Conservation (phyloP, 2,113 vertebrate species). For the Actenoides hombroni region DNA sequence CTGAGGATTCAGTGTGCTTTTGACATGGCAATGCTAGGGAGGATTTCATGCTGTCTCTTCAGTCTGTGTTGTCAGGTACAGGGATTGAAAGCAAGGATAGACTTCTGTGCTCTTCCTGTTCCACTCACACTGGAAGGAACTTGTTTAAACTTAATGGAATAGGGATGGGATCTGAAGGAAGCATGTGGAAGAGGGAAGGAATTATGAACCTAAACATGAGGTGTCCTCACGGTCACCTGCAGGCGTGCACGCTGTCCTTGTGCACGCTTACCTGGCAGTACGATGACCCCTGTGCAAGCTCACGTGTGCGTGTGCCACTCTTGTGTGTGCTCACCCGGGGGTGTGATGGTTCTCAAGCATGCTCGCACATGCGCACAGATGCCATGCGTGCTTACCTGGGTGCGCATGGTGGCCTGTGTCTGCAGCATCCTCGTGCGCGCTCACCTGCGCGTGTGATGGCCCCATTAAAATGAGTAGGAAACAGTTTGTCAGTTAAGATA, state of each 20-base stretch:
- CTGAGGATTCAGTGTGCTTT: no score
- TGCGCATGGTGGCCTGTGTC: fast-evolving
- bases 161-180: no score
- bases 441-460: fast-evolving
- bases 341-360: neutral
- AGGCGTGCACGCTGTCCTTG: fast-evolving
- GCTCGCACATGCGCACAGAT: neutral
- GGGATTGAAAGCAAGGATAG: no score
- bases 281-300: neutral
- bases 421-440: fast-evolving
- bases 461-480: neutral
- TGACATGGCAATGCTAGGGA: no score
- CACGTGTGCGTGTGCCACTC: fast-evolving
- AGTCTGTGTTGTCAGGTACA: no score
- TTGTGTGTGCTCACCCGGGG: neutral
- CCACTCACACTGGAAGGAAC: no score
- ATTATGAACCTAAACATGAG: no score
- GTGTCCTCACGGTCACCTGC: fast-evolving
- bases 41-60: no score
- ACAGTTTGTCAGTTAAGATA: neutral
- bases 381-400: neutral
- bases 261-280: fast-evolving
- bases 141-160: no score
- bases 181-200: no score
- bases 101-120: no score